Base-by-base conservation (phyloP, 1,140 invertebrate genomes). In the Drosophila ogumai region DNA sequence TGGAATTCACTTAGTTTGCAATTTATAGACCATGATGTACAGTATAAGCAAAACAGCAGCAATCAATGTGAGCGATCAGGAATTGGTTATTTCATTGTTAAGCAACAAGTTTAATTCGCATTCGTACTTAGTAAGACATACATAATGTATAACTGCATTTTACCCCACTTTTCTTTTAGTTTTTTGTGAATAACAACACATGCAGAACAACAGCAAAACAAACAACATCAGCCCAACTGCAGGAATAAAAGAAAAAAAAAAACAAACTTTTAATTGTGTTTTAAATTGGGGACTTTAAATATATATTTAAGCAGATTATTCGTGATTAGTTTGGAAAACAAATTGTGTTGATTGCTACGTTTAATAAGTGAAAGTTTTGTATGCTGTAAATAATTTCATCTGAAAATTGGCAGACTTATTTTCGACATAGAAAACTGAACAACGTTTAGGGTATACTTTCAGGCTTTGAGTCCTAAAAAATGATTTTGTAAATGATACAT, bases 1-100 rank as follows among this genome's bases (percentile, higher is more conserved):
- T 80, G 82, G 66, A 82, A 85, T 82, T 67, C 60, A 79, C 74
- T 46, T 55, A 74, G 78, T 61, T 86, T 57, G 66, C 59, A 64
- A 74, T 74, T 61, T 57, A 66, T 82, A 80, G 84, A 88, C 84
- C 84, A 87, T 88, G 75, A 87, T 87, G 84, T 88, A 87, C 76
- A 87, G 84, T 76, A 88, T 60, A 80, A 44, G 47, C 40, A 38
- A 74, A 77, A 32, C 67, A 68, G 13, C 38, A 66, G 65, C 73
- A 56, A 69, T 56, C 25, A 59, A 55, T 71, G 50, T 50, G 52
- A 55, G 73, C 54, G 43, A 67, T 61, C 71, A 36, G 28, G 43
- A 77, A 75, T 86, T 81, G 66, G 52, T 54, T 72, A 66, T 74
- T 81, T 86, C 82, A 78, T 86, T 85, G 82, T 56, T 66, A 40